Base-by-base conservation (phyloP, 1,140 invertebrate species). In the Neomicropteryx cornuta region DNA sequence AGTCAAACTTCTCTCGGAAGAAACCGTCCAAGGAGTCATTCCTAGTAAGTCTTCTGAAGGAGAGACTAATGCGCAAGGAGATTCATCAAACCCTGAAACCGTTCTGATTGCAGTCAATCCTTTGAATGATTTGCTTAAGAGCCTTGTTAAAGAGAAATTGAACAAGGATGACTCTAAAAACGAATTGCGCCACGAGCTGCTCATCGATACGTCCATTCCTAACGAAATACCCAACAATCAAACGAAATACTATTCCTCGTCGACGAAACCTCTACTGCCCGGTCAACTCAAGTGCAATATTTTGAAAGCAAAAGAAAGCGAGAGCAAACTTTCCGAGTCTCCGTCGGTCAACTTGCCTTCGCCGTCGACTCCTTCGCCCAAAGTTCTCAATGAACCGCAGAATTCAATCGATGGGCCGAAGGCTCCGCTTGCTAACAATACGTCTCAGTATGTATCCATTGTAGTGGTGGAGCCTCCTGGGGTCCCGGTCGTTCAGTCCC, bases 201-300 rank as follows among this genome's bases (percentile, higher is more conserved):
- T 68, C 30, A 64, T 63, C 40, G 71, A 76, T 42, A 63, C 70
- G 17, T 53, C 56, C 28, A 51, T 57, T 49, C 58, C 69, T 43
- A 58, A 67, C 44, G 75, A 77, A 55, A 65, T 77, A 41, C 77
- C 77, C 14, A 81, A 81, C 52, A 81, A 81, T 56, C 75, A 77
- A 53, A 69, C 70, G 28, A 78, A 75, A 53, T 64, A 71, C 46
- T 58, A 70, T 21, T 67, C 60, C 36, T 55, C 65, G 14, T 72
- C 70, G 16, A 73, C 73, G 18, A 75, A 76, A 47, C 77, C 77
- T 8, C 70, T 93, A 22, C 87, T 87, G 22, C 82, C 85, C 2
- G 87, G 90, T 41, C 83, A 91, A 50, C 75, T 94, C 31, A 95
- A 95, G 65, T 94, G 89, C 62, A 95, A 94, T 69, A 94, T 95